Conservation (phyloP, 92 coral and sea anemone genomes). For the Porites lobata region DNA sequence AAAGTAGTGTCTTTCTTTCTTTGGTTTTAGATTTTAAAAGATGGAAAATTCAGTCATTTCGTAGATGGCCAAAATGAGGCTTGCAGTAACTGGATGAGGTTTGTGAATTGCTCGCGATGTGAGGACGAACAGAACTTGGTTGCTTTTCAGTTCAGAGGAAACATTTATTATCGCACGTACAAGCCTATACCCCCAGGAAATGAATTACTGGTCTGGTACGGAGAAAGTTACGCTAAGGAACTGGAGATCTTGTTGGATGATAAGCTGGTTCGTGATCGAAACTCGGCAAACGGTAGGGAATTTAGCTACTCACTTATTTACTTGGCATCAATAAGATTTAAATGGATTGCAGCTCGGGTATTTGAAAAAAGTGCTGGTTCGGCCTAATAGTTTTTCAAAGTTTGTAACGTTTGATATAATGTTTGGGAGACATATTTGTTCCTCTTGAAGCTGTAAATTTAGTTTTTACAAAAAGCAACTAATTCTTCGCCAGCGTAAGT, state of each 20-base stretch:
- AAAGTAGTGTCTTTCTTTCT: too few species aligned
- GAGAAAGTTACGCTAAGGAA: conserved; percentile 86
- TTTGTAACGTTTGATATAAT: too few species aligned
- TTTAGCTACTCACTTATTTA: neutral
- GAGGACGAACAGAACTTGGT: conserved; percentile 90
- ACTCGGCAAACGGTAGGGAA: neutral
- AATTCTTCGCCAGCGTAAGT: too few species aligned
- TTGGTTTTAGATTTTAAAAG: conserved; percentile 70
- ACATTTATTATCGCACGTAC: conserved; percentile 85
- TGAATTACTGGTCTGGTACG: conserved; percentile 94
- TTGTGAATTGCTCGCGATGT: conserved; percentile 89
- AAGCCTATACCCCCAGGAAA: conserved; percentile 68
- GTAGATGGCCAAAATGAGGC: conserved; percentile 79
- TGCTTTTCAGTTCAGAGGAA: conserved; percentile 83
- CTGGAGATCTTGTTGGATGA: conserved; percentile 71
- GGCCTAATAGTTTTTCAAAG: too few species aligned
- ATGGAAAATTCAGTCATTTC: conserved; percentile 82
- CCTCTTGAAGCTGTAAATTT: too few species aligned
- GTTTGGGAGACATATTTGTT: too few species aligned
- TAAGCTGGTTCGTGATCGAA: neutral
- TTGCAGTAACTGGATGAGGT: conserved; percentile 91
- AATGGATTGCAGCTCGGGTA: too few species aligned
- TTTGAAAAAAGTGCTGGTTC: too few species aligned
- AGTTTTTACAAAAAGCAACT: too few species aligned
- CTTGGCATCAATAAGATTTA: too few species aligned